A percentile compares a stretch with the other conserved stretches of the same genome.
These are phyloP conservation scores for Illadopsis cleaveri DNA, from an alignment of 2,113 vertebrate species.

Conservation along the genomic window DNA sequence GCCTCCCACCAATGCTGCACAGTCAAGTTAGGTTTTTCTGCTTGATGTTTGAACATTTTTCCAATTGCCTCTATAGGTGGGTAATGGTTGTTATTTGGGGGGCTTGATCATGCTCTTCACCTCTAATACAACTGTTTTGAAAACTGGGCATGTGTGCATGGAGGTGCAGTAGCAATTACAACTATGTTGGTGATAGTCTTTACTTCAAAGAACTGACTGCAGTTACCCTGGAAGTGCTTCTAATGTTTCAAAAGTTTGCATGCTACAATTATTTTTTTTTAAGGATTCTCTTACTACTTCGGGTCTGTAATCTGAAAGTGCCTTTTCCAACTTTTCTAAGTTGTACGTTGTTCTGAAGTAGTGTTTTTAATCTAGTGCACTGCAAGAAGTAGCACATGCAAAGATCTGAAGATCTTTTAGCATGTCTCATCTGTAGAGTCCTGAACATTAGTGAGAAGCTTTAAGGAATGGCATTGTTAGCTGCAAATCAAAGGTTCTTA, in stretches of 20 bases:
- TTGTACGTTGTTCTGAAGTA: not conserved
- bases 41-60: not conserved
- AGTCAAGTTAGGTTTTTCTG: not conserved
- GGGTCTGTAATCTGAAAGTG: constrained; percentile 32
- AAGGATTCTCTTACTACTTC: not conserved
- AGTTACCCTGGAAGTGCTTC: not conserved
- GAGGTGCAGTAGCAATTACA: not conserved
- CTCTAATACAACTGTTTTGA: not conserved
- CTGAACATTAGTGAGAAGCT: constrained; percentile 61
- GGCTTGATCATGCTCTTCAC: not conserved
- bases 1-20: fast-evolving
- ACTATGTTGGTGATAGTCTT: not conserved
- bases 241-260: not conserved
- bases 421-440: constrained; percentile 39
- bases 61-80: not conserved
- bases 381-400: not conserved
- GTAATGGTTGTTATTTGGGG: not conserved
- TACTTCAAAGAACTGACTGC: not conserved
- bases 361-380: not conserved
- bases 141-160: not conserved
- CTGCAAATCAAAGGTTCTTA: constrained; percentile 74
- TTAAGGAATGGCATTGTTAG: constrained; percentile 72
- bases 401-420: constrained; percentile 17
- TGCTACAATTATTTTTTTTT: not conserved
- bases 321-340: not conserved